These are phyloP conservation scores for Acanthacorydalis orientalis DNA, from an alignment of 2,888 invertebrate species.

Conservation along the genomic window DNA sequence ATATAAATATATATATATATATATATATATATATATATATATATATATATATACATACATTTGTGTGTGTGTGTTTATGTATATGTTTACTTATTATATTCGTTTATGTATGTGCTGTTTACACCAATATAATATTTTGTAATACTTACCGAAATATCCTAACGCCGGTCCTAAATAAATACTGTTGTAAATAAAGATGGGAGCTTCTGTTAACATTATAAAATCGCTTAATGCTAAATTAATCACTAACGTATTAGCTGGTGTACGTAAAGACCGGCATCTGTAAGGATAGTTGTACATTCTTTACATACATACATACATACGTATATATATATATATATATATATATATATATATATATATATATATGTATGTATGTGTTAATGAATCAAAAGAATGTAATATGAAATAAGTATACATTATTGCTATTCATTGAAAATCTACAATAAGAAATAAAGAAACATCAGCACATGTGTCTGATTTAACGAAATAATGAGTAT, in stretches of 20 bases:
- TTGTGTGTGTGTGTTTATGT: too few relatives aligned
- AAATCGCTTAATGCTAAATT: constrained; percentile 64
- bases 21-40: too few relatives aligned
- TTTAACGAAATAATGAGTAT: too few relatives aligned
- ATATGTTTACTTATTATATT: too few relatives aligned
- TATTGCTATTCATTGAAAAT: too few relatives aligned
- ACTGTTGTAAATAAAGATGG: constrained; percentile 59
- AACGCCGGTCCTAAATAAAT: constrained; percentile 53
- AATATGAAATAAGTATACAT: too few relatives aligned
- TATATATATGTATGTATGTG: neutral
- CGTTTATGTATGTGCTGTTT: too few relatives aligned
- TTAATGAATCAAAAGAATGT: too few relatives aligned
- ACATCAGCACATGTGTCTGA: too few relatives aligned
- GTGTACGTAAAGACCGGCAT: constrained; percentile 50
- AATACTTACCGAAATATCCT: constrained; percentile 45
- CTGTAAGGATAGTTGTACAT: constrained; percentile 32
- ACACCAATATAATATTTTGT: neutral
- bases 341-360: neutral
- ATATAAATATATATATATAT: too few relatives aligned
- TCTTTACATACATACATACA: neutral
- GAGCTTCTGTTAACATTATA: constrained; percentile 52
- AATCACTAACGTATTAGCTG: constrained; percentile 56
- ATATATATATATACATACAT: too few relatives aligned
- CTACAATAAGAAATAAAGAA: too few relatives aligned
- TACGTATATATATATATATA: constrained; percentile 1